Percentiles rank a stretch among this genome's conserved stretches.
phyloP scores from a whole-genome alignment of 2,888 invertebrate genomes.

The Cantharis flavilabris region DNA sequence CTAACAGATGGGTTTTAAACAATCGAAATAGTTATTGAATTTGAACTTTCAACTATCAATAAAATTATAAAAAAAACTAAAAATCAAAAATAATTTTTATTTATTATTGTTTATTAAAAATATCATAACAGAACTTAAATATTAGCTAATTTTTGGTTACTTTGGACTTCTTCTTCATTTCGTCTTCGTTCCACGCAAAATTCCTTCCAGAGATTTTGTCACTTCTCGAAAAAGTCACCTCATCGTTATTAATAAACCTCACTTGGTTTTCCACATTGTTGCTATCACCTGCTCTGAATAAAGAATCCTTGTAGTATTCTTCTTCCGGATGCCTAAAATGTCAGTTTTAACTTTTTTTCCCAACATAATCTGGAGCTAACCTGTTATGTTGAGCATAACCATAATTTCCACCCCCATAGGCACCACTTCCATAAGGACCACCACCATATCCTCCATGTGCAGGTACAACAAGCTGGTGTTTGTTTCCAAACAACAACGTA shows the following conservation, averaged over 20 bases:
- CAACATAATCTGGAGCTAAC: background rate
- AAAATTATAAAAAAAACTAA: background rate
- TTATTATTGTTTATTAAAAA: background rate
- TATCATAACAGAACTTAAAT: background rate
- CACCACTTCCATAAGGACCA: conserved; percentile 20
- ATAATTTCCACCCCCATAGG: conserved; percentile 27
- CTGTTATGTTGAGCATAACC: conserved; percentile 15
- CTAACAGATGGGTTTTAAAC: too few relatives aligned
- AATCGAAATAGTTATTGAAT: too few relatives aligned
- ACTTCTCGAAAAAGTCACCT: conserved; percentile 26
- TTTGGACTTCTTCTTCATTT: conserved; percentile 41
- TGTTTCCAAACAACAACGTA: conserved; percentile 50
- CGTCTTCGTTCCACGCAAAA: conserved; percentile 53
- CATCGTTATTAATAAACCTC: conserved; percentile 38
- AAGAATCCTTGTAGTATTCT: conserved; percentile 43
- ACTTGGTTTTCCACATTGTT: conserved; percentile 39
- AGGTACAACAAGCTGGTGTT: conserved; percentile 27
- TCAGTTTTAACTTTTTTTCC: background rate
- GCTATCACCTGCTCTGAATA: conserved; percentile 45
- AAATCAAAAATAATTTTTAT: background rate
- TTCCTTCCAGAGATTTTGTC: conserved; percentile 44
- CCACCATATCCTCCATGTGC: conserved; percentile 39
- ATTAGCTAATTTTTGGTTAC: background rate
- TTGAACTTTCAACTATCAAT: too few relatives aligned
- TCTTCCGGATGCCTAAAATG: conserved; percentile 42